Base-by-base conservation (phyloP, 2,888 invertebrate genomes). In the Camponotus fellah region DNA sequence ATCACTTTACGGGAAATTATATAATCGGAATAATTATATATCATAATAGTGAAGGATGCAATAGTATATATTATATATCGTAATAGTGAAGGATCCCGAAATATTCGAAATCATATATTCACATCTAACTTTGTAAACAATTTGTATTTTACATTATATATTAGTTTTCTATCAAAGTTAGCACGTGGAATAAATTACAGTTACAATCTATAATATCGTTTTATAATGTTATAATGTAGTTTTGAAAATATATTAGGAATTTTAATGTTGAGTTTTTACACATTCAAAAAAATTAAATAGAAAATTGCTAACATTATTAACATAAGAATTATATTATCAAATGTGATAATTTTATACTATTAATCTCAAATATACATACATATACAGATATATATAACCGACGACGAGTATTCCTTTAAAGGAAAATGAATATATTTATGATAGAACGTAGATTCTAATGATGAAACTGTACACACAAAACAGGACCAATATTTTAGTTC, bases 401-500 rank as follows among this genome's bases (percentile, higher is more conserved):
- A 53, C 26, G 62, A 62, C 21, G 9, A 46, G 62, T 9, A 62
- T 75, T 75, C 14, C 14, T 34, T 75, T 43, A 75, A 62, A 62
- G 37, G 49, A 75, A 75, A 49, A 64, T 53, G 76, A 77, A 77
- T n/a, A 66, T 66, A 56, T 77, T 77, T 56, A 9, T 26, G 26
- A 77, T 77, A 66, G 12, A 3, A 76, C 26, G 8, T 40, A 26
- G 14, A 77, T 77, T 76, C 10, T 66, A 77, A 77, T 66, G 66
- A 68, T 64, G 34, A 21, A 49, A 21, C 21, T 76, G 12, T 76
- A 17, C 40, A 53, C 17, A 40, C 8, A 49, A 21, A 21, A 65
- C 26, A 40, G 76, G 9, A 56, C 8, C 12, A 66, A 76, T 76
- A 53, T 64, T 76, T 3, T 65, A 37, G 40, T 64, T 76, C 8